phyloP scores from a whole-genome alignment of 2,797 vertebrate genomes.

The Pipistrellus pygmaeus region DNA sequence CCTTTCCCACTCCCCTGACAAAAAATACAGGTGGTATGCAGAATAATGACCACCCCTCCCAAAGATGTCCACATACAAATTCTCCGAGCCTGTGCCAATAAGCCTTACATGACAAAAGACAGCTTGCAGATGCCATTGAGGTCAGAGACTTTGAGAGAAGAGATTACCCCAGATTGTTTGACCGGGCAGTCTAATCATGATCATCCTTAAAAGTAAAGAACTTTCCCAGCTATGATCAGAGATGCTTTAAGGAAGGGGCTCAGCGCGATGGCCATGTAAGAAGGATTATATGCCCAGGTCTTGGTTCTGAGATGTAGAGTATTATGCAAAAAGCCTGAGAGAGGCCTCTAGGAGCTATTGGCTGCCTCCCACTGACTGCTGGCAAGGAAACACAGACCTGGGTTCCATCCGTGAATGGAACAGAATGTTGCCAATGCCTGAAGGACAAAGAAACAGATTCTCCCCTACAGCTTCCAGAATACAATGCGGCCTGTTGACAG shows the following conservation, averaged over 20 bases:
- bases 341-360: fast-evolving
- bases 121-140: neutral
- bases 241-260: neutral
- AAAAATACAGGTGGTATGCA: neutral
- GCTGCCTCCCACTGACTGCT: neutral
- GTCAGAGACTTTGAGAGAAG: neutral
- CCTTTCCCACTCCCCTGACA: neutral
- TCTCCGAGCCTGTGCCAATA: neutral
- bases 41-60: neutral
- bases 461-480: neutral
- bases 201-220: neutral
- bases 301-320: neutral
- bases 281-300: neutral
- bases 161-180: neutral
- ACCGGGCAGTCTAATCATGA: neutral
- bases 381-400: neutral
- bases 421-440: neutral
- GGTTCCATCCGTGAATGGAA: neutral
- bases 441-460: neutral
- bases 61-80: neutral
- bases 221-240: neutral
- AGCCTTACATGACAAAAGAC: neutral
- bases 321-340: neutral
- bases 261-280: neutral
- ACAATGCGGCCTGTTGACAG: neutral